Base-by-base conservation (phyloP, 37 sponge, comb jelly and placozoan genomes). In the Theonella swinhoei region DNA sequence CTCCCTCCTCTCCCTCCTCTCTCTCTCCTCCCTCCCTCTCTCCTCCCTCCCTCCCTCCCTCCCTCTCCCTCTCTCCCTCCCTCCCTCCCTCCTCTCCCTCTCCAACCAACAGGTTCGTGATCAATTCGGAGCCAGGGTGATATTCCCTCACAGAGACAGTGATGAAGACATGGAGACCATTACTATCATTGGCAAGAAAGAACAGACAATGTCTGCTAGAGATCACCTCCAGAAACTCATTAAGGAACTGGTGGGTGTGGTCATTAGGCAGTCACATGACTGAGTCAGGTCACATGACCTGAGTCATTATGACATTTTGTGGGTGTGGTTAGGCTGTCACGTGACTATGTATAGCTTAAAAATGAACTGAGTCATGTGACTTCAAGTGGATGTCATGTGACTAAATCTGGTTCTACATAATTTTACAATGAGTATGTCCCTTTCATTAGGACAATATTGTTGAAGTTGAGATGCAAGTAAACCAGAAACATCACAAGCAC, bases 101-200 rank as follows among this genome's bases (percentile, higher is more conserved):
- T 5, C 64, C 9, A n/a, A n/a, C 75, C 11, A 32, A 25, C 58
- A 93, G 92, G 88, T 97, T 4, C 79, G 94, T 24, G 91, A 94
- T 32, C 64, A 94, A 78, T 92, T 90, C 82, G 93, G 91, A 30
- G 95, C 93, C 0, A 80, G 93, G 25, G 89, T 95, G 19, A 80
- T 95, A 26, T 97, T 97, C 76, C 98, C 98, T 38, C 81, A 83
- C 58, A 80, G 86, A 63, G 38, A 65, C 1, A 85, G 72, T 67
- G 98, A 90, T 22, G 95, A 94, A 64, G 90, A 92, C 0, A 36
- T 75, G 3, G 93, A 90, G 1, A 59, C 80, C 40, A 89, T 97
- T 35, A 85, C 84, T 59, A 88, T 97, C 70, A 88, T 94, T 60
- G 98, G 98, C n/a, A 29, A 65, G 22, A 88, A 95, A 81, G 95